Conservation (phyloP, 2,113 vertebrate genomes). For the Hippocampus zosterae region DNA sequence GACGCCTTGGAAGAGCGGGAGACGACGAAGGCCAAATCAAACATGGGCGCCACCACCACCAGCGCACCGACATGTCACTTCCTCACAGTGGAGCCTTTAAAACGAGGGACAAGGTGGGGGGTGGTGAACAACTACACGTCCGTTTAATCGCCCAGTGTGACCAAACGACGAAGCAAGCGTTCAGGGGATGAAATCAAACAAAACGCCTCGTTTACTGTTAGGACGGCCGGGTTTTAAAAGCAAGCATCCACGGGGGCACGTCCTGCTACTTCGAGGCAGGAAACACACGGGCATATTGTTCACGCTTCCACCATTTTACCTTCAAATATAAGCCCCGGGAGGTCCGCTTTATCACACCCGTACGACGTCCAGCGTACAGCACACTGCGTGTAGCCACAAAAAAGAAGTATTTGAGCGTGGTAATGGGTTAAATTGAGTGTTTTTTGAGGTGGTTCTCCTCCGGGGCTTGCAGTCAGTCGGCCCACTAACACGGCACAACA, state of each 20-base stretch:
- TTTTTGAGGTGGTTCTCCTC: conserved; percentile 21
- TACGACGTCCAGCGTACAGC: not conserved
- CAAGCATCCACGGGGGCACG: conserved; percentile 49
- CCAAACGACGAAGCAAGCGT: not conserved
- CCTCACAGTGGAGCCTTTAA: conserved; percentile 27
- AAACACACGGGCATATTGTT: conserved; percentile 66
- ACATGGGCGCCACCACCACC: conserved; percentile 67
- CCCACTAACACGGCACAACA: conserved; percentile 77
- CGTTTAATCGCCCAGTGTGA: not conserved
- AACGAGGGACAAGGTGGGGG: not conserved
- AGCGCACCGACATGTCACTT: conserved; percentile 61
- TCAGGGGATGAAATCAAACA: not conserved
- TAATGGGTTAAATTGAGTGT: not conserved
- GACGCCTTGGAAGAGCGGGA: conserved; percentile 1
- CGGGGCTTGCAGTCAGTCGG: conserved; percentile 52
- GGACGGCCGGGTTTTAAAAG: conserved; percentile 58
- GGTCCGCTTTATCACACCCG: conserved; percentile 12
- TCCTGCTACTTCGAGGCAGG: conserved; percentile 49
- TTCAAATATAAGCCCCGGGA: conserved; percentile 29
- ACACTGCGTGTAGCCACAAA: not conserved
- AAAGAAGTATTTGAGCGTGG: not conserved
- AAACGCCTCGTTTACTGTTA: not conserved
- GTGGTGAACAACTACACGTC: not conserved
- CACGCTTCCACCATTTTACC: conserved; percentile 62
- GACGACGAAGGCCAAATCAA: conserved; percentile 46